A percentile compares a stretch with the other conserved stretches of the same genome.
phyloP scores from a whole-genome alignment of 2,888 invertebrate species.

The Xestia sexstrigata region DNA sequence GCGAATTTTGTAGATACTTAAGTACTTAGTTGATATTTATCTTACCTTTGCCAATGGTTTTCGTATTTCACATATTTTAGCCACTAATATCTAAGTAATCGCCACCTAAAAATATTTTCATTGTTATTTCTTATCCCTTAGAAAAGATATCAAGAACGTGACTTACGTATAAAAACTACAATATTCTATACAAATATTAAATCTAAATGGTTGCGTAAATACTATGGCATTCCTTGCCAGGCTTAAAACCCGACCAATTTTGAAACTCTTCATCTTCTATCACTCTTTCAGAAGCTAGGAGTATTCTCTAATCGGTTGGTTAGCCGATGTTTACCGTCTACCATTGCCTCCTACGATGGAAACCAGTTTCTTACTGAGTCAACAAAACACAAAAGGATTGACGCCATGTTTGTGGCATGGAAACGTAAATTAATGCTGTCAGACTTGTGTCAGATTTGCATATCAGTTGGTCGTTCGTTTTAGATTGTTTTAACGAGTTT shows the following conservation, averaged over 20 bases:
- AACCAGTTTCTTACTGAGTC: slow-evolving; percentile 64
- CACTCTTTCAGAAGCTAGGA: not conserved
- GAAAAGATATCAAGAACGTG: slow-evolving; percentile 51
- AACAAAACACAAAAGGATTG: slow-evolving; percentile 59
- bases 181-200: slow-evolving; percentile 44
- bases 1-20: not conserved
- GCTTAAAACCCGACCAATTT: slow-evolving; percentile 32
- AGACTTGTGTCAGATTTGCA: slow-evolving; percentile 20
- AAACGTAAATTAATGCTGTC: slow-evolving; percentile 34
- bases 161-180: slow-evolving; percentile 43
- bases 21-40: not conserved
- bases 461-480: slow-evolving; percentile 30
- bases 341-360: slow-evolving; percentile 37
- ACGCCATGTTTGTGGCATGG: slow-evolving; percentile 48
- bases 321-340: slow-evolving; percentile 46
- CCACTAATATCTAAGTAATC: not conserved
- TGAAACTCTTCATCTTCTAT: not conserved
- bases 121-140: slow-evolving; percentile 18
- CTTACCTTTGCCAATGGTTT: not conserved
- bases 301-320: slow-evolving; percentile 43
- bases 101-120: slow-evolving; percentile 32
- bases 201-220: slow-evolving; percentile 52
- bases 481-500: slow-evolving; percentile 5
- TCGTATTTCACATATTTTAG: not conserved
- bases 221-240: slow-evolving; percentile 50